phyloP scores from a whole-genome alignment of 1,140 invertebrate species.

The Drosophila santomea region DNA sequence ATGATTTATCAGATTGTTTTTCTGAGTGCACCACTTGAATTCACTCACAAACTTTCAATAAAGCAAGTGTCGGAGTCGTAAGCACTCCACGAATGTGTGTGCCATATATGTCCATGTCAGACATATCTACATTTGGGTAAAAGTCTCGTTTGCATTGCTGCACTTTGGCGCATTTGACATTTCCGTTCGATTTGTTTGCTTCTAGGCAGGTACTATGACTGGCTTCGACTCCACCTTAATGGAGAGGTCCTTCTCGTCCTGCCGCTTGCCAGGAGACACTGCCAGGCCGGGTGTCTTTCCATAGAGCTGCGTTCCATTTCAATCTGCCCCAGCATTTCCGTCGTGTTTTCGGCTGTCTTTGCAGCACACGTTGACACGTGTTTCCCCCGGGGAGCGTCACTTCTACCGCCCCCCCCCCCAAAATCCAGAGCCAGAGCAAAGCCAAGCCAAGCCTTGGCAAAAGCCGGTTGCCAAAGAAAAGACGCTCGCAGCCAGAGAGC shows the following conservation, averaged over 20 bases:
- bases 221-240: slow-evolving; percentile 8
- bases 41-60: slow-evolving; percentile 32
- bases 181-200: slow-evolving; percentile 84
- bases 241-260: neutral
- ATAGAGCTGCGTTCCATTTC: slow-evolving; percentile 45
- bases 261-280: slow-evolving; percentile 21
- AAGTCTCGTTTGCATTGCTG: slow-evolving; percentile 71
- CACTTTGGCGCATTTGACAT: slow-evolving; percentile 82
- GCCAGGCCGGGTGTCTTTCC: slow-evolving; percentile 54
- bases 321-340: slow-evolving; percentile 66
- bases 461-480: slow-evolving; percentile 44
- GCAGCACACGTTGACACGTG: slow-evolving; percentile 68
- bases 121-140: slow-evolving; percentile 45
- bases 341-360: slow-evolving; percentile 44
- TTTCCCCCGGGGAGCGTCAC: slow-evolving; percentile 52
- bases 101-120: slow-evolving; percentile 32
- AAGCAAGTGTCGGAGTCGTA: slow-evolving; percentile 21
- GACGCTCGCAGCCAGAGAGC: slow-evolving; percentile 50
- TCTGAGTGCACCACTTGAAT: neutral
- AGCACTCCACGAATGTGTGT: slow-evolving; percentile 18
- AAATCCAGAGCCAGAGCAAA: neutral
- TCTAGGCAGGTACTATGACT: slow-evolving; percentile 18
- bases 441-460: slow-evolving; percentile 8
- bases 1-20: too few species aligned
- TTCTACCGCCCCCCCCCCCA: slow-evolving; percentile 22